Base-by-base conservation (phyloP, 2,797 vertebrate genomes). In the Sebastes baramenuke region DNA sequence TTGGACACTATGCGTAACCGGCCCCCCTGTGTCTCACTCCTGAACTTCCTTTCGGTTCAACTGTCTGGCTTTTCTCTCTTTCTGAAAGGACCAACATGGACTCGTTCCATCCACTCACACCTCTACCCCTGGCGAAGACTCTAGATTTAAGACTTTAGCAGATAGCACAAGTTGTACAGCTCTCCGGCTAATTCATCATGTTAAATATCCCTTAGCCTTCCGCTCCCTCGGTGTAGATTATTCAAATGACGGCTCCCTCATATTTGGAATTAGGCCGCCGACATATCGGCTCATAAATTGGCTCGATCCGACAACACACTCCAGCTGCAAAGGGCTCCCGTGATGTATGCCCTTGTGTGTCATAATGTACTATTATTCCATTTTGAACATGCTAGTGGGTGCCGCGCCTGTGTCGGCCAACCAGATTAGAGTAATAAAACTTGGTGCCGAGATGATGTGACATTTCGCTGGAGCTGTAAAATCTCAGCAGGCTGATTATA, bases 361-460 rank as follows among this genome's bases (percentile, higher is more conserved):
- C 89, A 86, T 93, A 88, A 94, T 88, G 90, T 80, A 79, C 90
- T 86, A 91, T 93, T 92, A 93, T 92, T 90, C 83, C 88, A 83
- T 89, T 92, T 74, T 66, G 65, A 88, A 90, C 90, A 92, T 89
- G 92, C 86, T 84, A 84, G 86, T 79, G 86, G 81, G 75, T 73
- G 81, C 82, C 65, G 85, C 22, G 72, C 71, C 84, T 68, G 79
- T 88, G 89, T 90, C 89, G 81, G 88, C 80, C 77, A 11, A 56
- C 66, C 76, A 90, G 91, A 94, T 94, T 91, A 92, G 87, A 91
- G 83, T 87, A 88, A 80, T 95, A 94, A 95, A 95, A 93, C 83
- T 73, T 69, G 52, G 29, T 25, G 36, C 80, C 77, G 87, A 88
- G 87, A 90, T 89, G 87, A 91, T 79, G 86, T 92, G 93, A 94